Evolutionary conservation across 2,797 vertebrate species (phyloP).

Genomic region (Gallinago solitaria): DNA sequence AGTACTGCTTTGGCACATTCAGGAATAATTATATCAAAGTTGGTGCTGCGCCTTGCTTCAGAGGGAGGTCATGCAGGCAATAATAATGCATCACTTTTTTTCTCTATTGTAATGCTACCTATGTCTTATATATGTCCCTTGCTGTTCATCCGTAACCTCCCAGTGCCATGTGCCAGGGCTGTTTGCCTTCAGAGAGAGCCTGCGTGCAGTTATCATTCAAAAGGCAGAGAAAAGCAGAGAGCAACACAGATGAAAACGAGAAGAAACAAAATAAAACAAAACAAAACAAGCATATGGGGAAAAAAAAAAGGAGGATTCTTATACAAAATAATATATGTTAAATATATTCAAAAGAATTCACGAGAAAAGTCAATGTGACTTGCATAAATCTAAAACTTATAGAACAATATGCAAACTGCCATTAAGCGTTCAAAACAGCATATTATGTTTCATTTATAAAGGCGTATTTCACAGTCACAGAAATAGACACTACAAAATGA

Average conservation of each 20-base stretch:
- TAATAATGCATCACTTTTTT: constrained; percentile 36
- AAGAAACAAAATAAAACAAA: not conserved
- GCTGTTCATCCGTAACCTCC: not conserved
- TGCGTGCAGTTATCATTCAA: not conserved
- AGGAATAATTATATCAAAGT: constrained; percentile 66
- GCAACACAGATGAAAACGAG: not conserved
- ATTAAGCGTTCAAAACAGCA: not conserved
- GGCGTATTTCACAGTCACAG: not conserved
- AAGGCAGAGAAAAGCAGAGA: not conserved
- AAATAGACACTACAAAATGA: not conserved
- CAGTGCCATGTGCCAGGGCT: not conserved
- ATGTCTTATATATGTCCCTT: not conserved
- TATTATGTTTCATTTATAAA: constrained; percentile 46
- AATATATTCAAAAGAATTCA: not conserved
- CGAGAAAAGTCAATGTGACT: not conserved
- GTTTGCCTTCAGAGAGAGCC: not conserved
- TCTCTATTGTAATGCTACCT: not conserved
- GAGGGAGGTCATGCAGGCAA: constrained; percentile 55
- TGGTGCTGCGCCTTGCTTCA: not conserved
- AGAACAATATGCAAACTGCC: not conserved
- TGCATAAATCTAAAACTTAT: not conserved
- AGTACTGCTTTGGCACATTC: constrained; percentile 70
- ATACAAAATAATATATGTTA: not conserved
- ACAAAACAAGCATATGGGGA: not conserved
- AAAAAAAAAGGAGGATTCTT: not conserved